Conservation (phyloP, 2,113 vertebrate genomes). For the Brachionichthys hirsutus region DNA sequence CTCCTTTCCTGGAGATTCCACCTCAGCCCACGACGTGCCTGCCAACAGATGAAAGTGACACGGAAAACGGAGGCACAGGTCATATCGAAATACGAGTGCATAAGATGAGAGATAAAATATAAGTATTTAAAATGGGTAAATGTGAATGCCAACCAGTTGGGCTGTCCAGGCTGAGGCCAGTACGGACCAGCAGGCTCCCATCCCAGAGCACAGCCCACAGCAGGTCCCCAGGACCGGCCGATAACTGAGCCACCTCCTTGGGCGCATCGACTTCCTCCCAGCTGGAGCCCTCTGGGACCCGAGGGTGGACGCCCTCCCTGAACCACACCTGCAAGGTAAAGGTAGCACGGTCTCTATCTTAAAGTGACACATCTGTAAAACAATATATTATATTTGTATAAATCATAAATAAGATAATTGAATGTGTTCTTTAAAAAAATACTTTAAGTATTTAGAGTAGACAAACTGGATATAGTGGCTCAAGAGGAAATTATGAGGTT, state of each 20-base stretch:
- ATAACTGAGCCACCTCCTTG: slow-evolving; percentile 91
- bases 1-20: slow-evolving; percentile 86
- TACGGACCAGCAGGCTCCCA: slow-evolving; percentile 90
- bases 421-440: no score
- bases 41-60: background rate
- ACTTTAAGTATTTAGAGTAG: background rate
- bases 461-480: background rate
- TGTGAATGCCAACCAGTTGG: slow-evolving; percentile 81
- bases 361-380: no score
- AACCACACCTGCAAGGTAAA: slow-evolving; percentile 86
- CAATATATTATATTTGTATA: no score
- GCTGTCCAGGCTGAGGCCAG: slow-evolving; percentile 87
- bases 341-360: background rate
- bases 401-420: no score
- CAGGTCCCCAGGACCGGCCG: slow-evolving; percentile 89
- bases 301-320: slow-evolving; percentile 87
- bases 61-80: background rate
- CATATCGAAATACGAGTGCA: background rate
- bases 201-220: slow-evolving; percentile 95
- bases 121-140: background rate
- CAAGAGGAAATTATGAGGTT: slow-evolving; percentile 7
- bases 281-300: slow-evolving; percentile 87
- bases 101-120: background rate
- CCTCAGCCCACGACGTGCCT: slow-evolving; percentile 83
- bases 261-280: slow-evolving; percentile 88